Percentiles rank a stretch among this genome's conserved stretches.
phyloP scores from a whole-genome alignment of 2,888 invertebrate genomes.

The Drosophila subquinaria region DNA sequence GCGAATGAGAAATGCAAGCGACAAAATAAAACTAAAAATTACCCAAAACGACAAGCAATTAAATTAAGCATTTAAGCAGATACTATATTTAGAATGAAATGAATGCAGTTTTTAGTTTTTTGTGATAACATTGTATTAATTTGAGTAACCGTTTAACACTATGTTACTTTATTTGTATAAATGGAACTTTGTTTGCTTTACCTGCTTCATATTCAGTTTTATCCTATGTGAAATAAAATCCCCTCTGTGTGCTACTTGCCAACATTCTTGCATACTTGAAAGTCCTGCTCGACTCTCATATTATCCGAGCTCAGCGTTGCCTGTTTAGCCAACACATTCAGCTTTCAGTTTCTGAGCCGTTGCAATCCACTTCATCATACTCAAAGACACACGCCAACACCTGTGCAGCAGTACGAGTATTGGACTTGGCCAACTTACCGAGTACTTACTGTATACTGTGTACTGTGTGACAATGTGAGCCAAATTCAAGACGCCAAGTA shows the following conservation, averaged over 20 bases:
- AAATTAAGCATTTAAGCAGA: constrained; percentile 24
- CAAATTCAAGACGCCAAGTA: constrained; percentile 35
- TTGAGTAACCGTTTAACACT: neutral
- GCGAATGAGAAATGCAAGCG: constrained; percentile 43
- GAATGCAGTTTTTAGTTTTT: neutral
- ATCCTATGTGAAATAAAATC: constrained; percentile 7
- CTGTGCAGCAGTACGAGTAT: constrained; percentile 35
- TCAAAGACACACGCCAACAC: constrained; percentile 53
- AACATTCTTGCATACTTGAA: constrained; percentile 17
- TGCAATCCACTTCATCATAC: constrained; percentile 75
- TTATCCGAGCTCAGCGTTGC: constrained; percentile 31
- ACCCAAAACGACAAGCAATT: constrained; percentile 31
- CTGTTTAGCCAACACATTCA: constrained; percentile 29
- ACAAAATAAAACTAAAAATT: constrained; percentile 38
- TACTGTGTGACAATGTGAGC: constrained; percentile 72
- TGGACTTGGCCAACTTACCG: constrained; percentile 39
- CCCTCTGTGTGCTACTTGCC: constrained; percentile 16
- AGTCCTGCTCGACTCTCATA: constrained; percentile 13
- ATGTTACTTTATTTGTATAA: neutral
- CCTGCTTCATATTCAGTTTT: neutral
- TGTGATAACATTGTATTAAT: constrained; percentile 4
- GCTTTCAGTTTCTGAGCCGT: constrained; percentile 36
- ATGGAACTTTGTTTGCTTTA: neutral
- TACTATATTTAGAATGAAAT: constrained; percentile 2
- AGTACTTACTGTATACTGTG: constrained; percentile 24